These are phyloP conservation scores for Leptobrachium ailaonicum DNA, from an alignment of 2,113 vertebrate species.

Conservation along the genomic window DNA sequence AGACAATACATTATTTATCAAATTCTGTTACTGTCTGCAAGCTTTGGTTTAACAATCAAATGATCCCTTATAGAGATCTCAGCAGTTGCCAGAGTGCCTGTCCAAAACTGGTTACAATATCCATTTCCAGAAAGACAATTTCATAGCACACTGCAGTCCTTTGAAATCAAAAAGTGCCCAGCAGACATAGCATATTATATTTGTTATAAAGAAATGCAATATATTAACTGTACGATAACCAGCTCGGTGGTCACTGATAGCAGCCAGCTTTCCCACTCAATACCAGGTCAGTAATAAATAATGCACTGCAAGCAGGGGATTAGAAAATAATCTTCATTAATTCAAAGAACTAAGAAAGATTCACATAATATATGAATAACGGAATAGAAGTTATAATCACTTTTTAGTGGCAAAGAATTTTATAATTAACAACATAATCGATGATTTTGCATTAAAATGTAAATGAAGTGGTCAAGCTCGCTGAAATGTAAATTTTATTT, in stretches of 20 bases:
- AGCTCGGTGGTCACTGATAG: constrained; percentile 1
- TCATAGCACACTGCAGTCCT: background rate
- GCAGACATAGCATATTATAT: constrained; percentile 4
- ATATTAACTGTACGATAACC: constrained; percentile 7
- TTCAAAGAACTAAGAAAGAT: background rate
- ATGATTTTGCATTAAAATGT: no score
- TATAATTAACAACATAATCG: no score
- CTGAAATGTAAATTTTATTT: no score
- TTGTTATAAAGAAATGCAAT: constrained; percentile 6
- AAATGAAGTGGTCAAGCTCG: no score
- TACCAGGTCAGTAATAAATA: background rate
- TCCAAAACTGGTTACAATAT: constrained; percentile 15
- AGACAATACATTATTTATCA: constrained; percentile 80
- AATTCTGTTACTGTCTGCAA: constrained; percentile 58
- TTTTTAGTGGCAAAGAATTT: no score
- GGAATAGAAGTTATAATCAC: no score
- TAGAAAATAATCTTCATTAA: background rate
- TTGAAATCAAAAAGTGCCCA: constrained; percentile 18
- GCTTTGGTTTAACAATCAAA: constrained; percentile 63
- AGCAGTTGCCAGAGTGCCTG: background rate
- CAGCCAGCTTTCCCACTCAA: no score
- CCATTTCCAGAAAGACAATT: constrained; percentile 12
- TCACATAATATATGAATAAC: no score
- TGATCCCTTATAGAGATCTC: constrained; percentile 51
- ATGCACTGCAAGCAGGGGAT: background rate